Evolutionary conservation across 2,113 vertebrate species (phyloP).

Genomic region (Nannospalax galili): DNA sequence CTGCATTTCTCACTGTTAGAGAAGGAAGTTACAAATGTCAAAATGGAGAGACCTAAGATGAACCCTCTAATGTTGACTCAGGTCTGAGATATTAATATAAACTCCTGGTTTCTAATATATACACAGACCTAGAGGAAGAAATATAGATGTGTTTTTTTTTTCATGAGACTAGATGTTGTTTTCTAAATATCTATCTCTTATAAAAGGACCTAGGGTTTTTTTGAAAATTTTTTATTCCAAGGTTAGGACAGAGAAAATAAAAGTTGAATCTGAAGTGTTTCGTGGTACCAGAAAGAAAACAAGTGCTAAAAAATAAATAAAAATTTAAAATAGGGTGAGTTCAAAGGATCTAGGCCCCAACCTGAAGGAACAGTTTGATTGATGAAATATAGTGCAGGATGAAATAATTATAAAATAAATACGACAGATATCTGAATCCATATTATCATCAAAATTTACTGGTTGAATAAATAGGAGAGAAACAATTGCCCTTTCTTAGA

Average conservation of each 20-base stretch:
- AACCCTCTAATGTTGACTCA: not conserved
- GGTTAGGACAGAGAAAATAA: not conserved
- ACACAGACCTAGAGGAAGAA: not conserved
- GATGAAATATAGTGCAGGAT: not conserved
- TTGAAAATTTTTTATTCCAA: not conserved
- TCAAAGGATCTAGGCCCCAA: not conserved
- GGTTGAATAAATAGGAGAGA: not conserved
- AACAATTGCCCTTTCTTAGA: not conserved
- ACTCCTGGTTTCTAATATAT: not conserved
- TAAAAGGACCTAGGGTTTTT: not conserved
- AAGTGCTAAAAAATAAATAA: not conserved
- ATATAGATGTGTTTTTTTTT: not conserved
- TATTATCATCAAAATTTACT: not conserved
- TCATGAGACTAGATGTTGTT: not conserved
- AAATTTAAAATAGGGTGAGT: not conserved
- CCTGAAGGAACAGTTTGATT: not conserved
- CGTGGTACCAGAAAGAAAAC: slow-evolving; percentile 11
- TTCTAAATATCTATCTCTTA: not conserved
- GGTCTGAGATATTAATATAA: not conserved
- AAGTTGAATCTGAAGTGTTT: not conserved
- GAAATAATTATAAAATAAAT: not conserved
- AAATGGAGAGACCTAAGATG: not conserved
- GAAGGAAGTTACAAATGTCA: not conserved
- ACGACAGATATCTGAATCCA: not conserved
- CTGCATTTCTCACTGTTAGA: not conserved